Conservation (phyloP, 2,888 invertebrate genomes). For the Aleiodes leptofemur region DNA sequence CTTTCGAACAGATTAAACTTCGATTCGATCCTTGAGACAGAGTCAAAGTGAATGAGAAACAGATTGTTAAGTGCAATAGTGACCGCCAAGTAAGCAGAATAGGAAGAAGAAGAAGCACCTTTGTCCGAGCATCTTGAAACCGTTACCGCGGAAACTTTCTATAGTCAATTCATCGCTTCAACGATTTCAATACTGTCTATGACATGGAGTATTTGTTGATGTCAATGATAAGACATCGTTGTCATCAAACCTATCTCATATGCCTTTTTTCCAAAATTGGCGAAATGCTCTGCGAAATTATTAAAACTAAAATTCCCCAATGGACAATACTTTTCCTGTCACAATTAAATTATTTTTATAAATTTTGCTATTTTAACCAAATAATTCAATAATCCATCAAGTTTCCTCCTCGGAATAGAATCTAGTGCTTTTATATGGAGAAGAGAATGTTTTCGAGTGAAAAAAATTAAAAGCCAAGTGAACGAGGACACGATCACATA, state of each 20-base stretch:
- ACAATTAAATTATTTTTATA: neutral
- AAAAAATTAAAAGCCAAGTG: slow-evolving; percentile 21
- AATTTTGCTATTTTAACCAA: too few species aligned
- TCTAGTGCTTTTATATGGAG: neutral
- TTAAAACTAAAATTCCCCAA: too few species aligned
- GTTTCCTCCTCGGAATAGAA: neutral
- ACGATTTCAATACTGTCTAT: slow-evolving; percentile 36
- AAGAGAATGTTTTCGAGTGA: slow-evolving; percentile 11
- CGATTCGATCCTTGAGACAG: neutral
- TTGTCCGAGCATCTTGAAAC: slow-evolving; percentile 50
- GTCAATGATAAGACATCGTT: too few species aligned
- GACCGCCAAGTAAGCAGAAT: neutral
- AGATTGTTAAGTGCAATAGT: slow-evolving; percentile 23
- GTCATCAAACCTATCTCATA: too few species aligned
- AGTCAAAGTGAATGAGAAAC: neutral
- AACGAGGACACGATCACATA: slow-evolving; percentile 7
- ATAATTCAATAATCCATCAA: neutral
- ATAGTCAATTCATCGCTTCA: slow-evolving; percentile 52
- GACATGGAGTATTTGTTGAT: too few species aligned
- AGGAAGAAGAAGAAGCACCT: slow-evolving; percentile 38
- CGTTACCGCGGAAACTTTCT: slow-evolving; percentile 54
- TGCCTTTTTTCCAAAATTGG: too few species aligned
- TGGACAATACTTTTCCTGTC: too few species aligned
- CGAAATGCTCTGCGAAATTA: too few species aligned
- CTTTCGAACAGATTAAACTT: neutral